phyloP scores from a whole-genome alignment of 2,797 vertebrate species.

The Anas bahamensis region DNA sequence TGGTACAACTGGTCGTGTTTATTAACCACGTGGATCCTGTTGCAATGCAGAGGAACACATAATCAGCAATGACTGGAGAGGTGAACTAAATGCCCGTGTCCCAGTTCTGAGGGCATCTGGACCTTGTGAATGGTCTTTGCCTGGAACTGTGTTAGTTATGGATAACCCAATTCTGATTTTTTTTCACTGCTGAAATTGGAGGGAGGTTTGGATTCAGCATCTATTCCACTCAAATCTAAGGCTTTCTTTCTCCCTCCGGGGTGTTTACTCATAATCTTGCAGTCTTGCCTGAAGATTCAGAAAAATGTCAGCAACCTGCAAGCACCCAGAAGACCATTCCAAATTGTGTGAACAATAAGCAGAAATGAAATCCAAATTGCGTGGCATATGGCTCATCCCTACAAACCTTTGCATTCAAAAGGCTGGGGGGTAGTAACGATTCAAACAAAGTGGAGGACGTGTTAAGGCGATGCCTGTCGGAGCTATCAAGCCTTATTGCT shows the following conservation, averaged over 20 bases:
- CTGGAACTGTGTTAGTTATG: background rate
- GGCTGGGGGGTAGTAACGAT: background rate
- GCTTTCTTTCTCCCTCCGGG: background rate
- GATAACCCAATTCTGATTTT: background rate
- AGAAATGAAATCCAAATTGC: constrained; percentile 12
- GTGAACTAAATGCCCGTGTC: background rate
- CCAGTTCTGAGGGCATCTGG: background rate
- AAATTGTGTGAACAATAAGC: background rate
- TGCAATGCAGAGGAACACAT: background rate
- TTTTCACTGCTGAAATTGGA: background rate
- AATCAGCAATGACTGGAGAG: background rate
- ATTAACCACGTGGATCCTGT: background rate
- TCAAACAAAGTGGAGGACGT: background rate
- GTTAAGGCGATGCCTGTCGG: background rate
- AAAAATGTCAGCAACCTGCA: background rate
- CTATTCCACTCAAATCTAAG: background rate
- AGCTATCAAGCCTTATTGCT: constrained; percentile 19
- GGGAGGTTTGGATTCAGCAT: background rate
- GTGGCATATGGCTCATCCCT: background rate
- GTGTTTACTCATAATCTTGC: background rate
- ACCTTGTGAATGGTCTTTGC: background rate
- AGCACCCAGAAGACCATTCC: background rate
- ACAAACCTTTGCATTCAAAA: background rate
- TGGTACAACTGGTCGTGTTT: background rate
- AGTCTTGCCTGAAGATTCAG: background rate